These are phyloP conservation scores for Vanessa atalanta DNA, from an alignment of 1,140 invertebrate genomes.

Conservation along the genomic window DNA sequence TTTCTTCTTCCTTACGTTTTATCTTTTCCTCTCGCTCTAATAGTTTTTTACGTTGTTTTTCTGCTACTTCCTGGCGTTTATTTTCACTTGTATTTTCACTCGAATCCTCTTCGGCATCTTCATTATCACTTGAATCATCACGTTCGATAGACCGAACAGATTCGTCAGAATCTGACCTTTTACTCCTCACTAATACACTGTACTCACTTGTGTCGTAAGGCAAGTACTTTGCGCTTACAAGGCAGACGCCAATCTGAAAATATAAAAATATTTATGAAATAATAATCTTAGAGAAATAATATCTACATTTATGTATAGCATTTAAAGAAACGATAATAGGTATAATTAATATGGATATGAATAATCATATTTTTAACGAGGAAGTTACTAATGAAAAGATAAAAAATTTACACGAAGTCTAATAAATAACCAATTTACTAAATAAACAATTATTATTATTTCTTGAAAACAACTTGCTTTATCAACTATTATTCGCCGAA, in stretches of 20 bases:
- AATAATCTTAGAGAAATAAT: neutral
- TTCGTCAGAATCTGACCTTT: constrained; percentile 51
- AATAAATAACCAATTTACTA: no score
- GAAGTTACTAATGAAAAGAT: neutral
- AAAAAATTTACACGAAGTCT: neutral
- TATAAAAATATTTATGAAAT: neutral
- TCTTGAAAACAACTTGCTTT: neutral
- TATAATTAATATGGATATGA: neutral
- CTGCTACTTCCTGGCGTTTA: constrained; percentile 45
- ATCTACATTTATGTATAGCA: no score
- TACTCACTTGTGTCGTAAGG: constrained; percentile 52
- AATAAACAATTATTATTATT: neutral
- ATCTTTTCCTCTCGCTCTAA: constrained; percentile 50
- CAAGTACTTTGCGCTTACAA: constrained; percentile 67
- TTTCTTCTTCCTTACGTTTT: constrained; percentile 39
- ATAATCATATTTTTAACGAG: no score
- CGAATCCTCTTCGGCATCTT: constrained; percentile 43
- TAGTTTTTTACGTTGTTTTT: constrained; percentile 49
- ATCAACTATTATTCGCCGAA: neutral
- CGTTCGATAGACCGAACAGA: constrained; percentile 48
- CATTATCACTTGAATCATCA: constrained; percentile 37
- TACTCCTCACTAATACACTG: constrained; percentile 42
- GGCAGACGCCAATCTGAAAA: constrained; percentile 58
- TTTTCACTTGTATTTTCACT: constrained; percentile 41
- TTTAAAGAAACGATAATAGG: no score